A percentile compares a stretch with the other conserved stretches of the same genome.
phyloP scores from a whole-genome alignment of 2,797 vertebrate species.

The Arremon aurantiirostris region DNA sequence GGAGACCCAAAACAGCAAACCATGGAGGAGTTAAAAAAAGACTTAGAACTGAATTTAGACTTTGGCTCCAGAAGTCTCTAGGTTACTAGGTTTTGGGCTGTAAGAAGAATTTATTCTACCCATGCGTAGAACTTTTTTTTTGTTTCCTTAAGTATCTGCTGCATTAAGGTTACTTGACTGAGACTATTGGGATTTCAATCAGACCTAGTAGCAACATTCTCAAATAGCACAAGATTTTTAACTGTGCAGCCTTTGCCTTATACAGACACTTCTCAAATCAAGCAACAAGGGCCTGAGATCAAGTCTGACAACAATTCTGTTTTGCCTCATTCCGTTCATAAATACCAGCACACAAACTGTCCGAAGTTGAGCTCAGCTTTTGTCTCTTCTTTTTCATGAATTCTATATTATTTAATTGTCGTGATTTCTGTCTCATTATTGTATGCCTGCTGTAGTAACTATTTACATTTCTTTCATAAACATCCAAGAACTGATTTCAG shows the following conservation, averaged over 20 bases:
- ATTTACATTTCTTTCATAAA: not conserved
- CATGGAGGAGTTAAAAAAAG: not conserved
- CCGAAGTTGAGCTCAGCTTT: not conserved
- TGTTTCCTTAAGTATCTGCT: not conserved
- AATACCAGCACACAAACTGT: not conserved
- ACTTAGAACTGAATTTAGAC: not conserved
- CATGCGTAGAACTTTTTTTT: not conserved
- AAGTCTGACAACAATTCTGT: not conserved
- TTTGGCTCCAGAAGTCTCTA: not conserved
- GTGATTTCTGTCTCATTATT: not conserved
- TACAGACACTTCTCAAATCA: not conserved
- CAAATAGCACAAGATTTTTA: not conserved
- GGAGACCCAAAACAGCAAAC: not conserved
- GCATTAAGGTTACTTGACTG: not conserved
- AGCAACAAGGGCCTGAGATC: not conserved
- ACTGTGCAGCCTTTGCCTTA: not conserved
- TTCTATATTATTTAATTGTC: not conserved
- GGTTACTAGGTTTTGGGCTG: not conserved
- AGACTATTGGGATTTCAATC: not conserved
- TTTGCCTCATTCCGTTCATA: not conserved
- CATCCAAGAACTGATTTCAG: not conserved
- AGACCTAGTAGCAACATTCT: not conserved
- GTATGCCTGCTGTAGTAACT: not conserved
- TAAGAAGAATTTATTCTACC: not conserved
- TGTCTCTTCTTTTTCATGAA: not conserved